Evolutionary conservation across 2,797 vertebrate species (phyloP), one percentile per base, ranked within the genome.

Genomic region (Melanotaenia maccullochi): DNA sequence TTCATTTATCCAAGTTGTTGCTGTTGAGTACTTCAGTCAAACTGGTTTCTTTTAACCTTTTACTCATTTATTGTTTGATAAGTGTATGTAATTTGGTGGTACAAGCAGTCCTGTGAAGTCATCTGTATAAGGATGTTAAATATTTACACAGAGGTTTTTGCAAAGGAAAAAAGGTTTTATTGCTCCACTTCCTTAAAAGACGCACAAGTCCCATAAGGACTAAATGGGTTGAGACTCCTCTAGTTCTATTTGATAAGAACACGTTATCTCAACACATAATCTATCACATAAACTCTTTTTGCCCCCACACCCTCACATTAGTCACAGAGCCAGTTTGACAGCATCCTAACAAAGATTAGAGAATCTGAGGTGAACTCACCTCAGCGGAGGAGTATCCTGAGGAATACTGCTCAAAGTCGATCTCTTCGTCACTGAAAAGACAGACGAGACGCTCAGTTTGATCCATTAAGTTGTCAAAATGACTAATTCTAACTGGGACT

Each of bases 371-470:
- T 6, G 3, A 57, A 93, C 95, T 97, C 93, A 96, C 97, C 97
- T 99, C 97, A 1, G 97, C 96, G 0, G 97, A 99, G 61, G 97
- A 99, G 88, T 99, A 99, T 83, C 98, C 98, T 0, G 97, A 99
- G 32, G 98, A 99, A 85, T 96, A 97, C 92, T 96, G 95, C 77
- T 94, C 93, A 75, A 97, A 97, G 91, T 97, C 97, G 18, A 95
- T 93, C 88, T 99, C 98, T 24, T 94, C 95, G 0, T 99, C 97
- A 82, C 98, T 99, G 87, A 24, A 64, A 68, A 56, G 25, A 71
- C 83, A 87, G 28, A 57, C 0, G 76, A 30, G 13, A 80, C 63
- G 60, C 12, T 77, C 58, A 79, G 42, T 73, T 18, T 49, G 51
- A 52, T 56, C 12, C 20, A 20, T 13, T n/a, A 4, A 18, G 51